Evolutionary conservation across 2,888 invertebrate genomes (phyloP).

Genomic region (Argyra leucocephala): DNA sequence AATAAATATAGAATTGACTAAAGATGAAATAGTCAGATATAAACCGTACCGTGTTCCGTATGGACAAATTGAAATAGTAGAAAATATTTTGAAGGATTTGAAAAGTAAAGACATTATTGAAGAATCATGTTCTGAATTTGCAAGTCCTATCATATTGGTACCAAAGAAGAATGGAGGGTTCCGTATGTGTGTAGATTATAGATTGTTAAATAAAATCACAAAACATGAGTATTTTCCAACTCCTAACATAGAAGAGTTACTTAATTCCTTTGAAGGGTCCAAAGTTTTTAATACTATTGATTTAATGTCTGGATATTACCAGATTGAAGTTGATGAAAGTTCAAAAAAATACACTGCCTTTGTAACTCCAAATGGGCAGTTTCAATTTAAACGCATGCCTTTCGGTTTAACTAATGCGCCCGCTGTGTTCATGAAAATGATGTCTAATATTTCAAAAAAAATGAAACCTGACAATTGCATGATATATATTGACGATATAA

Average conservation of each 20-base stretch:
- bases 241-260: not conserved
- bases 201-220: not conserved
- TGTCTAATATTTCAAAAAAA: slow-evolving; percentile 2
- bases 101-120: not conserved
- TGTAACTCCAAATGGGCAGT: not conserved
- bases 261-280: not conserved
- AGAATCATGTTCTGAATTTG: slow-evolving; percentile 1
- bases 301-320: not conserved
- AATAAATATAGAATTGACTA: not conserved
- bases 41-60: not conserved
- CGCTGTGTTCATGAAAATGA: slow-evolving; percentile 8
- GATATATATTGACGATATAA: not conserved
- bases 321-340: not conserved
- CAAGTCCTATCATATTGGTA: slow-evolving; percentile 2
- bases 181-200: not conserved
- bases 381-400: slow-evolving; percentile 11
- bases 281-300: not conserved
- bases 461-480: not conserved
- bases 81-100: not conserved
- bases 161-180: not conserved
- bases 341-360: not conserved
- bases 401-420: slow-evolving; percentile 10
- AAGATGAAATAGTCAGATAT: not conserved
- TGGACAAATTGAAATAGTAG: slow-evolving; percentile 4
- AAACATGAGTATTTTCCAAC: not conserved